Evolutionary conservation across 1,140 invertebrate species (phyloP).

Genomic region (Drosophila nigrodunni): DNA sequence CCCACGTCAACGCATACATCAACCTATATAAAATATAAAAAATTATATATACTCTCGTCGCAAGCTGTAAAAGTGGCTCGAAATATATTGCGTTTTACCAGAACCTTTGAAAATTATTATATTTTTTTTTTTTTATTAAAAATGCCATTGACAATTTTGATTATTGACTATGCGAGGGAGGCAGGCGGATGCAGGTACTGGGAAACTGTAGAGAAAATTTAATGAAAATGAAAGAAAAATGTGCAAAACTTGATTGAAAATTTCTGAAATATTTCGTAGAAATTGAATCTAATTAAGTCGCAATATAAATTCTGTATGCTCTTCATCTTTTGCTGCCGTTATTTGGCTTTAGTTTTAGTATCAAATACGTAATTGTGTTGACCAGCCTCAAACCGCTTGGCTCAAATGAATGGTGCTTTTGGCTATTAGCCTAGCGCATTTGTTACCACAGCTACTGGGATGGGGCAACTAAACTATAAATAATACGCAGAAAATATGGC

Average conservation of each 20-base stretch:
- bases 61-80: constrained; percentile 9
- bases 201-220: neutral
- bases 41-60: neutral
- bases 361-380: constrained; percentile 1
- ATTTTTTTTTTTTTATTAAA: constrained; percentile 41
- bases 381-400: neutral
- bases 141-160: constrained; percentile 20
- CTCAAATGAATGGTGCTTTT: constrained; percentile 6
- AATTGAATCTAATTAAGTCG: constrained; percentile 9
- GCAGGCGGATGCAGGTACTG: neutral
- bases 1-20: constrained; percentile 1
- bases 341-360: neutral
- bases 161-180: neutral
- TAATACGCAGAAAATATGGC: constrained; percentile 71
- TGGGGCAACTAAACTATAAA: constrained; percentile 67
- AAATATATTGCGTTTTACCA: constrained; percentile 27
- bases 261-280: neutral
- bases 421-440: constrained; percentile 68
- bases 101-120: constrained; percentile 31
- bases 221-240: constrained; percentile 17
- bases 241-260: constrained; percentile 10
- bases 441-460: constrained; percentile 43
- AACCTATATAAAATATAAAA: constrained; percentile 11
- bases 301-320: neutral
- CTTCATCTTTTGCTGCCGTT: neutral